Base-by-base conservation (phyloP, 2,113 vertebrate genomes). In the Callopanchax toddi region DNA sequence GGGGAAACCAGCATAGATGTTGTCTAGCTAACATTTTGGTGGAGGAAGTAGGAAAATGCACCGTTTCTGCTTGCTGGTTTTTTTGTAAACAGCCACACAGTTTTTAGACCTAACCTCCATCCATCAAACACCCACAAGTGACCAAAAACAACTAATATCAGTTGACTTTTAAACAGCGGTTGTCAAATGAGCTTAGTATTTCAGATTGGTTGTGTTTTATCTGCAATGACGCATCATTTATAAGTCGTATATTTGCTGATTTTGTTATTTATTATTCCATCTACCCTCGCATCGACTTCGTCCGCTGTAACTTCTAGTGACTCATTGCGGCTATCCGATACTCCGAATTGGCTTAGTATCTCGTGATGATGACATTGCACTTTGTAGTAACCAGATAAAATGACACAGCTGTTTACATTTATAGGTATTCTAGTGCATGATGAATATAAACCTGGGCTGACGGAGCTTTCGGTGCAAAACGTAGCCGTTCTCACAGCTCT, bases 371-470 rank as follows among this genome's bases (percentile, higher is more conserved):
- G 43, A 74, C 32, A 25, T 66, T 80, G 79, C 85, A 87, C 78
- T 81, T 86, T 83, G 63, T 79, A 54, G 65, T 57, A 57, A 69
- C 39, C 21, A 40, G 40, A 62, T 45, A 21, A 82, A 36, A 65
- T 50, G 44, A 73, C 15, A 76, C 72, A 71, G 78, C 74, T 75
- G 79, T 73, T 76, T 75, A 67, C 48, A 45, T 67, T 61, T 60
- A 37, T 73, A 69, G 86, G 62, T 81, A 37, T 60, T 71, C 40
- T 84, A 67, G 77, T 82, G 86, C 86, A 87, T 89, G 82, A 50
- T 78, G 2, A 71, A 64, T 75, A 82, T 79, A 68, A 53, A 68
- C 74, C 60, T 48, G 60, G 44, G 59, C 54, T 72, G 45, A 79
- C 60, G 63, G 72, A n/a, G 68, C 68, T 76, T 78, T 70, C 63